Evolutionary conservation across 2,888 invertebrate species (phyloP).

Genomic region (Torymus texanus): DNA sequence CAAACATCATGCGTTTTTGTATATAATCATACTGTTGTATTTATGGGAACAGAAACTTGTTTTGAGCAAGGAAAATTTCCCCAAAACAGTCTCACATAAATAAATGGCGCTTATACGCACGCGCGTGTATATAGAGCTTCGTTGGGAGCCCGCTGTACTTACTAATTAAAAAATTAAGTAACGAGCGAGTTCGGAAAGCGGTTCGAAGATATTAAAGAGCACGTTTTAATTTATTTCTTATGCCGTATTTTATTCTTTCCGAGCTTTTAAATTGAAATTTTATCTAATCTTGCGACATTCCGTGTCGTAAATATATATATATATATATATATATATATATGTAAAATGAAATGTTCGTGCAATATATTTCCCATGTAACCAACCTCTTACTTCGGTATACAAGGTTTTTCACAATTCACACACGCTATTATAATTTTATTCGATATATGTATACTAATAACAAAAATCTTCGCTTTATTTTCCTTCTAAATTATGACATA

Average conservation of each 20-base stretch:
- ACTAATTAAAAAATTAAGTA: conserved; percentile 16
- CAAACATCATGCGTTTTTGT: conserved; percentile 33
- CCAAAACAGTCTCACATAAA: conserved; percentile 9
- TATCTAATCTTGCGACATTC: no score
- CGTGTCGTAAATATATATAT: no score
- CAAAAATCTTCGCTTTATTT: no score
- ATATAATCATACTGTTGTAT: conserved; percentile 1
- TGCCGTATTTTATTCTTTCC: background rate
- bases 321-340: no score
- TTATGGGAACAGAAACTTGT: conserved; percentile 20
- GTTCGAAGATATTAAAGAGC: no score
- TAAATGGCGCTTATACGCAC: background rate
- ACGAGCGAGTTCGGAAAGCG: conserved; percentile 3
- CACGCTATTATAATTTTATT: no score
- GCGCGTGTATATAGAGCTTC: background rate
- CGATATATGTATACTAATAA: no score
- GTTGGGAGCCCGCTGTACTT: background rate
- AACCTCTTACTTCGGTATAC: no score
- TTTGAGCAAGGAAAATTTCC: conserved; percentile 20
- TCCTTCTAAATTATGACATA: no score
- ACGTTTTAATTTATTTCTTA: background rate
- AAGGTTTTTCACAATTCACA: no score
- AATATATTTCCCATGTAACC: no score
- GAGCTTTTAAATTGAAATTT: background rate
- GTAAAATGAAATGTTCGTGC: no score